Conservation (phyloP, 1,140 invertebrate species). For the Vollenhovia emeryi region DNA sequence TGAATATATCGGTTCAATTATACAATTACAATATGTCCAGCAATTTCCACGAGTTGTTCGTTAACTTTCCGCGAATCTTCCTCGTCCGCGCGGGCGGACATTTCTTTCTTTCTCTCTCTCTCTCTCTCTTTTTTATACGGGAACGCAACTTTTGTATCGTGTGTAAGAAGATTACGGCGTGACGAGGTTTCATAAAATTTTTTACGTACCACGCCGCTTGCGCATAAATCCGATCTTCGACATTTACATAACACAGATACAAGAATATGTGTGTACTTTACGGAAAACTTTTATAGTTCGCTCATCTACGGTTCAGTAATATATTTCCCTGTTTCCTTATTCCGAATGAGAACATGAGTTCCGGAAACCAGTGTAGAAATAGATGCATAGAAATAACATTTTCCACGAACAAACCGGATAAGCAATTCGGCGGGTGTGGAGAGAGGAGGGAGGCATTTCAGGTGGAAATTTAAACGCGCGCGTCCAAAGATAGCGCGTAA, state of each 20-base stretch:
- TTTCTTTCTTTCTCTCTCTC: no score
- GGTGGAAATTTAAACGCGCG: neutral
- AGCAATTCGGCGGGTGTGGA: neutral
- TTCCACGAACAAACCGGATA: neutral
- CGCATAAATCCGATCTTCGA: constrained; percentile 46
- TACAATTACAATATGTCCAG: neutral
- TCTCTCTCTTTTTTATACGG: neutral
- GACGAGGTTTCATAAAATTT: constrained; percentile 57
- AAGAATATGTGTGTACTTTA: neutral
- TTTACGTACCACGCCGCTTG: constrained; percentile 35
- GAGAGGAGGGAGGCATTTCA: neutral
- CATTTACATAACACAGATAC: neutral
- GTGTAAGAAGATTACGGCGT: constrained; percentile 42
- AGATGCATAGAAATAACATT: neutral
- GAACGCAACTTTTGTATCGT: constrained; percentile 14
- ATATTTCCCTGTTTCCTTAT: neutral
- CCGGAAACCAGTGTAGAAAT: neutral
- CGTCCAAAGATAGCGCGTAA: neutral
- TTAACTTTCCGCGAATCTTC: neutral
- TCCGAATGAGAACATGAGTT: neutral
- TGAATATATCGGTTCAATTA: constrained; percentile 11
- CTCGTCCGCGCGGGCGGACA: neutral
- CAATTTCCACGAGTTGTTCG: neutral
- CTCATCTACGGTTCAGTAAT: neutral
- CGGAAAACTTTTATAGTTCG: constrained; percentile 45